Conservation (phyloP, 2,888 invertebrate species). For the Panopea generosa region DNA sequence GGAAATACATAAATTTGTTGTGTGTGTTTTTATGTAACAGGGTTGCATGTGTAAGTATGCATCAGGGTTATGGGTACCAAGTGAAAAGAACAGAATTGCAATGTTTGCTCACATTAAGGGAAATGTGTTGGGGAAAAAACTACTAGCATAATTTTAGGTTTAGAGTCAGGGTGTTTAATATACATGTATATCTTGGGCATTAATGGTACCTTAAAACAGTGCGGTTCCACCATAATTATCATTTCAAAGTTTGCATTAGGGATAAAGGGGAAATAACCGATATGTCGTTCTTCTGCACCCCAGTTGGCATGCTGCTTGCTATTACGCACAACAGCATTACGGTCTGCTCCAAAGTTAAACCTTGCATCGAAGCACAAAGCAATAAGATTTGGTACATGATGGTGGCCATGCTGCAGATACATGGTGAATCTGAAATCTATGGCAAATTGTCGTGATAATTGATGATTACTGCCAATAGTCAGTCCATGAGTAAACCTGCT, state of each 20-base stretch:
- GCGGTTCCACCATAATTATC: conserved; percentile 70
- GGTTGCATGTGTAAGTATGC: no score
- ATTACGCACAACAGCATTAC: conserved; percentile 66
- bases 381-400: conserved; percentile 48
- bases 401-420: conserved; percentile 49
- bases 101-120: no score
- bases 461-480: no score
- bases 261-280: conserved; percentile 71
- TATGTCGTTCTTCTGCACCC: conserved; percentile 70
- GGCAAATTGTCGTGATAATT: no score
- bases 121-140: no score
- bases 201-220: conserved; percentile 83
- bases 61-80: no score
- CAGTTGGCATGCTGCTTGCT: conserved; percentile 63
- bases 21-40: no score
- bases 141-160: no score
- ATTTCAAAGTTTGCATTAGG: conserved; percentile 72
- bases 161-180: no score
- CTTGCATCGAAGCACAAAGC: conserved; percentile 71
- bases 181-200: background rate
- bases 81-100: no score
- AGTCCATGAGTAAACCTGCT: no score
- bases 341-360: conserved; percentile 60
- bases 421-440: conserved; percentile 43
- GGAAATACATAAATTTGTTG: no score